Percentiles rank a stretch among this genome's conserved stretches.
Conservation (phyloP, 2,888 invertebrate species). For the Pachydiplax longipennis region DNA sequence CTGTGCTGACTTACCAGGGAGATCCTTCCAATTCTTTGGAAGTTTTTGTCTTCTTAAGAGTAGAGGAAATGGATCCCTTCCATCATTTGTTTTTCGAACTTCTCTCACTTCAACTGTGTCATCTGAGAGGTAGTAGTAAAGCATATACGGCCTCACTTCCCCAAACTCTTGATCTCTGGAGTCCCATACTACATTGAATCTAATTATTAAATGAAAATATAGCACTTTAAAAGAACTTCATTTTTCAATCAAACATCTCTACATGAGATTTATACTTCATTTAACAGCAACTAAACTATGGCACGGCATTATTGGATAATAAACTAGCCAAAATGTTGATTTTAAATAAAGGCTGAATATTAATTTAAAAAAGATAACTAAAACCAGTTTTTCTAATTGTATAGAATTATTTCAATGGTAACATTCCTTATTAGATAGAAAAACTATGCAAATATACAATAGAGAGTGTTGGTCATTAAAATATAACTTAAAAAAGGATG, state of each 20-base stretch:
- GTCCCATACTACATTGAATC: slow-evolving; percentile 63
- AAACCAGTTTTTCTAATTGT: too few species aligned
- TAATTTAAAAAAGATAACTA: too few species aligned
- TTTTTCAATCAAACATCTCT: neutral
- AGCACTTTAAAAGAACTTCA: neutral
- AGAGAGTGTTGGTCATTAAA: neutral
- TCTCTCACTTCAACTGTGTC: slow-evolving; percentile 82
- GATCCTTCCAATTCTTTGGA: slow-evolving; percentile 74
- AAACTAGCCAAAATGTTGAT: too few species aligned
- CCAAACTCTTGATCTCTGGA: slow-evolving; percentile 61
- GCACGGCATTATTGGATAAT: too few species aligned
- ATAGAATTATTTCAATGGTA: too few species aligned
- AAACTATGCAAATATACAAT: neutral
- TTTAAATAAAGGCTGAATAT: too few species aligned
- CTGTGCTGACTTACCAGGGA: slow-evolving; percentile 60
- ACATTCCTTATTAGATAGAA: too few species aligned
- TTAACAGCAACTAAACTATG: neutral
- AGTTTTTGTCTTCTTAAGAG: slow-evolving; percentile 78
- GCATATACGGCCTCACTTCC: slow-evolving; percentile 65
- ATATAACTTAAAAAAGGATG: neutral
- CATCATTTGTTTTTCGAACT: slow-evolving; percentile 73
- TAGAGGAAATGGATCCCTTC: slow-evolving; percentile 78
- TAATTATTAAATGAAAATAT: slow-evolving; percentile 13
- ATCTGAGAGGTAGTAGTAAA: slow-evolving; percentile 82
- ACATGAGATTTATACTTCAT: neutral